Evolutionary conservation across 2,797 vertebrate species (phyloP).

Genomic region (Malurus splendens): DNA sequence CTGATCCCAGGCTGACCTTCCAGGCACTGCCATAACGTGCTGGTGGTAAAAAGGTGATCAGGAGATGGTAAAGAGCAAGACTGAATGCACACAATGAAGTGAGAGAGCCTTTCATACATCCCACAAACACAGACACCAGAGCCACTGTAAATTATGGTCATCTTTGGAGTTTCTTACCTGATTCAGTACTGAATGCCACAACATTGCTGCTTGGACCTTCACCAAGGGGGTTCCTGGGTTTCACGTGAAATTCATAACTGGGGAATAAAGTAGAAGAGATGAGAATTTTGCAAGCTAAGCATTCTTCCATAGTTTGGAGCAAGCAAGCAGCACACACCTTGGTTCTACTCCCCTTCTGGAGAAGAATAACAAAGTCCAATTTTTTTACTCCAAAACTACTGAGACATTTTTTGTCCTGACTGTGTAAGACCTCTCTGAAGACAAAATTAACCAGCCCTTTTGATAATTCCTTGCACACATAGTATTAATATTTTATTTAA

Average conservation of each 20-base stretch:
- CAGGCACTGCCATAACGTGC: rapidly evolving
- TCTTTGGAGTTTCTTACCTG: slow-evolving; percentile 74
- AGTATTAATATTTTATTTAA: background rate
- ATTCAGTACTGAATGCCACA: slow-evolving; percentile 92
- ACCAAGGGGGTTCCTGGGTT: slow-evolving; percentile 88
- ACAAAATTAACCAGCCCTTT: background rate
- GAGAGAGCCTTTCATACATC: background rate
- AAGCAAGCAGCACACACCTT: background rate
- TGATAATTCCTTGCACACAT: background rate
- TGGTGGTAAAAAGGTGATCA: background rate
- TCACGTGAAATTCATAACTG: slow-evolving; percentile 94
- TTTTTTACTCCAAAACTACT: background rate
- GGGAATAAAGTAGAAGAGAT: slow-evolving; percentile 26
- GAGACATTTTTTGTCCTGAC: background rate
- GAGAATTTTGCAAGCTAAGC: background rate
- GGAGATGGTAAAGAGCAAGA: background rate
- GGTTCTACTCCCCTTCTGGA: background rate
- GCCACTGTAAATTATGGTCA: background rate
- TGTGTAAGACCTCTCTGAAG: background rate
- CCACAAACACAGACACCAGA: background rate
- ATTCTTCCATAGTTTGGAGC: background rate
- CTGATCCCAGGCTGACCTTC: background rate
- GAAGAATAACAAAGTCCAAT: background rate
- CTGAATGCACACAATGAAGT: background rate
- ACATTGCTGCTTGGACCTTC: slow-evolving; percentile 84